phyloP scores from a whole-genome alignment of 2,797 vertebrate genomes.

The Antrozous pallidus region DNA sequence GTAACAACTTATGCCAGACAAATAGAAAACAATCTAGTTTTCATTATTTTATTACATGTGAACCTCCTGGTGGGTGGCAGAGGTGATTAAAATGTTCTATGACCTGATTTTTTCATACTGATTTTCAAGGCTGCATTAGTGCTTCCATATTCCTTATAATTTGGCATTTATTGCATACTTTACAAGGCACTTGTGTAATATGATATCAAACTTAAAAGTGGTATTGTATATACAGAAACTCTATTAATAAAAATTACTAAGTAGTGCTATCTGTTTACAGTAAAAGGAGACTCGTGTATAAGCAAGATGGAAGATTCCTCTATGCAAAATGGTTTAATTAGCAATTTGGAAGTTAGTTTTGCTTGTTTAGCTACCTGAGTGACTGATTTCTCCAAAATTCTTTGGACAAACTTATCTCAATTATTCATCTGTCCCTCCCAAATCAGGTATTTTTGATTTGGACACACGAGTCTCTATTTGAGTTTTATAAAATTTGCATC shows the following conservation, averaged over 20 bases:
- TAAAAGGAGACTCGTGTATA: not conserved
- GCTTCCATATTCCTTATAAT: slow-evolving; percentile 64
- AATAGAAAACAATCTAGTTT: not conserved
- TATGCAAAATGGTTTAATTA: slow-evolving; percentile 50
- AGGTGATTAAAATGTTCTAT: slow-evolving; percentile 49
- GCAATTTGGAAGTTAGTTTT: slow-evolving; percentile 14
- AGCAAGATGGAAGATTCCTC: slow-evolving; percentile 30
- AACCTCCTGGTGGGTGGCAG: slow-evolving; percentile 59
- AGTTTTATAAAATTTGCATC: not conserved
- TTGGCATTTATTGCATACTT: slow-evolving; percentile 63
- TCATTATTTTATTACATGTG: slow-evolving; percentile 46
- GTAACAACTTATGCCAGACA: not conserved
- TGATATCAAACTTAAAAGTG: slow-evolving; percentile 70
- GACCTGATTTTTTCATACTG: slow-evolving; percentile 47
- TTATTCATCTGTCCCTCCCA: not conserved
- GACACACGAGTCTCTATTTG: not conserved
- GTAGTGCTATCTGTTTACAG: slow-evolving; percentile 54
- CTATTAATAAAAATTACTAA: slow-evolving; percentile 73
- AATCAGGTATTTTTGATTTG: not conserved
- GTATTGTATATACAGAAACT: slow-evolving; percentile 74
- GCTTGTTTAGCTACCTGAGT: not conserved
- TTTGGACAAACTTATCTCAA: not conserved
- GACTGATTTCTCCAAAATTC: slow-evolving; percentile 46
- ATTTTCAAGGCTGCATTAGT: slow-evolving; percentile 37
- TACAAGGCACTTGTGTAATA: slow-evolving; percentile 70